Evolutionary conservation across 2,797 vertebrate genomes (phyloP).

Genomic region (Platalea minor): DNA sequence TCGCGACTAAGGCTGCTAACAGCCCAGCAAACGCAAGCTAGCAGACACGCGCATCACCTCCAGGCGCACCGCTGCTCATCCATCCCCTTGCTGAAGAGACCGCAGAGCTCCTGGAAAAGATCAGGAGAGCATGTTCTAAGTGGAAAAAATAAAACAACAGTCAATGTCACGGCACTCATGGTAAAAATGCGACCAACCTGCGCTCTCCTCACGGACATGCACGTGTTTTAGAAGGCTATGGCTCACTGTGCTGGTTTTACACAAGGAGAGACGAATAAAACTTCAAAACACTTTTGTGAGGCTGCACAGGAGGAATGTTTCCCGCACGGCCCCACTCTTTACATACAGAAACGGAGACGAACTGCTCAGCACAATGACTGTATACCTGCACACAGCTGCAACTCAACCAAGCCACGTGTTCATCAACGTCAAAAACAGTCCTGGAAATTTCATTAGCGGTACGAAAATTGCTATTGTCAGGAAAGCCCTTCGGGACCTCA

Average conservation of each 20-base stretch:
- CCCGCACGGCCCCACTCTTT: neutral
- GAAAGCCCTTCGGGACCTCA: neutral
- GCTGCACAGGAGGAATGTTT: neutral
- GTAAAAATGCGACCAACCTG: rapidly evolving
- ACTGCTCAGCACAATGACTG: rapidly evolving
- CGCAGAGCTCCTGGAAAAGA: neutral
- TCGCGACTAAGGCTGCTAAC: neutral
- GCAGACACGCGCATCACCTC: rapidly evolving
- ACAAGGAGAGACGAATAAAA: neutral
- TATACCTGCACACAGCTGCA: neutral
- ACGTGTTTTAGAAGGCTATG: rapidly evolving
- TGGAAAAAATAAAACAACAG: neutral
- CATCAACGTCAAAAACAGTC: rapidly evolving
- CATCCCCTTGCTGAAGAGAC: neutral
- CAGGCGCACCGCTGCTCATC: neutral
- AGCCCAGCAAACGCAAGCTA: neutral
- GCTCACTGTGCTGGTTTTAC: neutral
- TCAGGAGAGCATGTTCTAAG: neutral
- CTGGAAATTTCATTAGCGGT: neutral
- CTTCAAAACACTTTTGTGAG: neutral
- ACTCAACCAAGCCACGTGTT: neutral
- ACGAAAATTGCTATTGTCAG: neutral
- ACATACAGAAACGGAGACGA: neutral
- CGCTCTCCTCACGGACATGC: rapidly evolving
- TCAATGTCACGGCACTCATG: rapidly evolving